These are phyloP conservation scores for Timema cristinae DNA, from an alignment of 2,888 invertebrate species.

Conservation along the genomic window DNA sequence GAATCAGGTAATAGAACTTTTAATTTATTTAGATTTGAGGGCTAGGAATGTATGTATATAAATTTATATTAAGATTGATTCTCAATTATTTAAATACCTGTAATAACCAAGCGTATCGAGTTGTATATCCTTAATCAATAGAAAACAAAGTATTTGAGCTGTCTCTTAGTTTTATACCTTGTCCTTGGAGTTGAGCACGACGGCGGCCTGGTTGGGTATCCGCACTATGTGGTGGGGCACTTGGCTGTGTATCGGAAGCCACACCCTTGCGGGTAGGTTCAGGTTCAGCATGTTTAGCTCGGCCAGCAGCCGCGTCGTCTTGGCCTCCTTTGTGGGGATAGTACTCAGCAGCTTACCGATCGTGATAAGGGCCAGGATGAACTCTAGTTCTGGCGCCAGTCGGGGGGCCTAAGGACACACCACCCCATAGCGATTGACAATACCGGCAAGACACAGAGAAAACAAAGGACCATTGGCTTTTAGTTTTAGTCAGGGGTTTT, in stretches of 20 bases:
- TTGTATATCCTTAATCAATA: too few relatives aligned
- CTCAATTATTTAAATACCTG: too few relatives aligned
- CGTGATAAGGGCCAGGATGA: slow-evolving; percentile 80
- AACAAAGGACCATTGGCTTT: too few relatives aligned
- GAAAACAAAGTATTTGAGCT: too few relatives aligned
- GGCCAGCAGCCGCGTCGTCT: slow-evolving; percentile 87
- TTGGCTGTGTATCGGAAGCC: slow-evolving; percentile 85
- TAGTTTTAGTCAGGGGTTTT: too few relatives aligned
- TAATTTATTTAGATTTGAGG: too few relatives aligned
- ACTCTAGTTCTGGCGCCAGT: slow-evolving; percentile 77
- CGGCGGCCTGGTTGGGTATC: slow-evolving; percentile 95
- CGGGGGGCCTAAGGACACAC: slow-evolving; percentile 63
- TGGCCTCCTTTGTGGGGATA: slow-evolving; percentile 82
- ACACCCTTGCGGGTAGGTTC: slow-evolving; percentile 95
- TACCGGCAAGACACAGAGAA: too few relatives aligned
- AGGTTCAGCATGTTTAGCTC: slow-evolving; percentile 91
- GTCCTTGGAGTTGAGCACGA: slow-evolving; percentile 98
- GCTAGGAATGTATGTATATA: too few relatives aligned
- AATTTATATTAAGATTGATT: too few relatives aligned
- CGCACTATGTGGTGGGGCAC: slow-evolving; percentile 89
- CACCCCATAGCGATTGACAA: neutral
- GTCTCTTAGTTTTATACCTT: slow-evolving; percentile 55
- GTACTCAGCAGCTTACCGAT: slow-evolving; percentile 80
- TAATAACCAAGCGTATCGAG: too few relatives aligned
- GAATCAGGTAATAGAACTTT: too few relatives aligned